Conservation (phyloP, 2,888 invertebrate genomes). For the Apodemia hepburni region DNA sequence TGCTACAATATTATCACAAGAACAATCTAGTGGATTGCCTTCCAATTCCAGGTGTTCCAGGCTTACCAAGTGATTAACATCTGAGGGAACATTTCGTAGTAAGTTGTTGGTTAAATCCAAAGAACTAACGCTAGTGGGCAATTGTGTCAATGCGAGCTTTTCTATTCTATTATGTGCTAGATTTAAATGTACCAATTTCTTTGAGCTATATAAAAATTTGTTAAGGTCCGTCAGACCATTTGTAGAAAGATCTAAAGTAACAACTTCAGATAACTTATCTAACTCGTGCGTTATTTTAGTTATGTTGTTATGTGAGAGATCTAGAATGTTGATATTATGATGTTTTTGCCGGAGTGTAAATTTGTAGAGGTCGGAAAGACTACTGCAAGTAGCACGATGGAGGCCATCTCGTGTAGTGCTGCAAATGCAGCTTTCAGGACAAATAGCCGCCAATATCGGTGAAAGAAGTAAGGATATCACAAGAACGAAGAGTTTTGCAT, state of each 20-base stretch:
- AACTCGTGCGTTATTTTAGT: conserved; percentile 78
- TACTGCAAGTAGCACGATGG: conserved; percentile 82
- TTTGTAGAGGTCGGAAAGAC: conserved; percentile 89
- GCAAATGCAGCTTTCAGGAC: conserved; percentile 78
- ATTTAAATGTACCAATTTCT: conserved; percentile 79
- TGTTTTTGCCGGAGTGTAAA: conserved; percentile 69
- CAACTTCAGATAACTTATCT: conserved; percentile 80
- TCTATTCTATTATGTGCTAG: conserved; percentile 82
- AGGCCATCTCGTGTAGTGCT: conserved; percentile 84
- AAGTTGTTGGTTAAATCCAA: conserved; percentile 83
- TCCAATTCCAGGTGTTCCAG: conserved; percentile 83
- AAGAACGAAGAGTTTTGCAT: conserved; percentile 48
- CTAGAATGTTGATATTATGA: conserved; percentile 78
- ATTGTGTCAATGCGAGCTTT: conserved; percentile 68
- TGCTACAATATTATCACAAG: conserved; percentile 83
- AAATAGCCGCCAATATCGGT: conserved; percentile 55
- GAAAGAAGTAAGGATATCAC: conserved; percentile 51
- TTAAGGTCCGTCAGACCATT: conserved; percentile 81
- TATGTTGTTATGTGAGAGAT: conserved; percentile 82
- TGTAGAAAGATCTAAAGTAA: conserved; percentile 82
- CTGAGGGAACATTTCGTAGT: conserved; percentile 79
- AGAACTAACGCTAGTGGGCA: conserved; percentile 81
- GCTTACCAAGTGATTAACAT: conserved; percentile 73
- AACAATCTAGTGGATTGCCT: conserved; percentile 85
- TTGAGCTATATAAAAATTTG: conserved; percentile 78